These are phyloP conservation scores for Gryllus longicercus DNA, from an alignment of 2,888 invertebrate genomes.

Conservation along the genomic window DNA sequence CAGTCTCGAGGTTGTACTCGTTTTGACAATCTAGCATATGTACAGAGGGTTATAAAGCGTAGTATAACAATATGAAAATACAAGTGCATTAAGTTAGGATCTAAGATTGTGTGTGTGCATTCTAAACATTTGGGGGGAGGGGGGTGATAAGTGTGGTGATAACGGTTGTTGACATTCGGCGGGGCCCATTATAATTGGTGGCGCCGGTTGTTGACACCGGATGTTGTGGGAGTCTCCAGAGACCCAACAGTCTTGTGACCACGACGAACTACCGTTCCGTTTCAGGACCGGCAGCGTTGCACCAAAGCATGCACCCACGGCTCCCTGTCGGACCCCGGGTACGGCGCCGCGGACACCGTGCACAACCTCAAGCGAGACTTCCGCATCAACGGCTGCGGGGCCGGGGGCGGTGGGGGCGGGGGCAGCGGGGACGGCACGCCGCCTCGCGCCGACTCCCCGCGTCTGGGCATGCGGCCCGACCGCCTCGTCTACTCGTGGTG, in stretches of 20 bases:
- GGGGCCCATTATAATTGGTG: too few species aligned
- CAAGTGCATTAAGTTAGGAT: too few species aligned
- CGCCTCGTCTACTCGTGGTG: slow-evolving; percentile 72
- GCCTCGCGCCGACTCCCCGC: not conserved
- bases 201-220: too few species aligned
- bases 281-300: not conserved
- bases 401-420: not conserved
- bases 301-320: not conserved
- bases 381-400: not conserved
- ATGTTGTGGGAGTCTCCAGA: not conserved
- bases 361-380: not conserved
- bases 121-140: too few species aligned
- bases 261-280: not conserved
- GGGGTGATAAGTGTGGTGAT: too few species aligned
- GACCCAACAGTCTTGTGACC: not conserved
- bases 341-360: not conserved
- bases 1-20: too few species aligned
- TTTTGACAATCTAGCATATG: too few species aligned
- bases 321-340: not conserved
- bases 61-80: too few species aligned
- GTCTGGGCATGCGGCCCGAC: slow-evolving; percentile 26
- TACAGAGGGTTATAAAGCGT: too few species aligned
- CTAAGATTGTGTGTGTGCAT: too few species aligned
- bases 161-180: too few species aligned
- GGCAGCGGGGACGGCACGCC: not conserved